These are phyloP conservation scores for Sebastes hubbsi DNA, from an alignment of 2,797 vertebrate species.

Conservation along the genomic window DNA sequence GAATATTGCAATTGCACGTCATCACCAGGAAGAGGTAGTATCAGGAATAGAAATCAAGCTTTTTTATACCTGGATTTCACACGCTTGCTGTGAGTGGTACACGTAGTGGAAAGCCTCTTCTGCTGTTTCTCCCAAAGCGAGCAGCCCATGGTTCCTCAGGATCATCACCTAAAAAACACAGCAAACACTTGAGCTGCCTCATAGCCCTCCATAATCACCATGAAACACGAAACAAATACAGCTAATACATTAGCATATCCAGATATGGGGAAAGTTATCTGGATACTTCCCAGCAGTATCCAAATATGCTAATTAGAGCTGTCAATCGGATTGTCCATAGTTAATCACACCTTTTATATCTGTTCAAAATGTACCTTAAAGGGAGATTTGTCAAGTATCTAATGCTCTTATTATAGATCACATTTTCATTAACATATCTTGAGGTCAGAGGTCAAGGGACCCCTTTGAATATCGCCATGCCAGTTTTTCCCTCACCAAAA, in stretches of 20 bases:
- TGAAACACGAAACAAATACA: neutral
- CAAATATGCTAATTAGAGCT: no score
- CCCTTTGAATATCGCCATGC: no score
- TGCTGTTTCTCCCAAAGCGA: conserved; percentile 92
- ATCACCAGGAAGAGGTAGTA: neutral
- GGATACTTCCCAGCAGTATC: no score
- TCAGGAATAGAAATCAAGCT: neutral
- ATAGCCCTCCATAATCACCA: neutral
- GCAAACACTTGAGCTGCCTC: neutral
- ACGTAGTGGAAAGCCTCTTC: conserved; percentile 97
- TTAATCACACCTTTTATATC: no score
- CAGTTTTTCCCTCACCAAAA: no score
- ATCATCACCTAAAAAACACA: conserved; percentile 88
- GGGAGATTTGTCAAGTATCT: no score
- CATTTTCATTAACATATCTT: no score
- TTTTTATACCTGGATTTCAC: conserved; percentile 91
- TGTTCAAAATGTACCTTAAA: no score
- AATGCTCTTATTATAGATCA: no score
- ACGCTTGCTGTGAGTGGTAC: conserved; percentile 92
- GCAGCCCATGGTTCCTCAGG: conserved; percentile 93
- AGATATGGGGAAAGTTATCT: neutral
- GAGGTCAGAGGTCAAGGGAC: no score
- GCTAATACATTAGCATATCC: neutral
- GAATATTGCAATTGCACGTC: neutral
- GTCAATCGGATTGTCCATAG: no score